Base-by-base conservation (phyloP, 2,113 vertebrate species). In the Lophochroa leadbeateri region DNA sequence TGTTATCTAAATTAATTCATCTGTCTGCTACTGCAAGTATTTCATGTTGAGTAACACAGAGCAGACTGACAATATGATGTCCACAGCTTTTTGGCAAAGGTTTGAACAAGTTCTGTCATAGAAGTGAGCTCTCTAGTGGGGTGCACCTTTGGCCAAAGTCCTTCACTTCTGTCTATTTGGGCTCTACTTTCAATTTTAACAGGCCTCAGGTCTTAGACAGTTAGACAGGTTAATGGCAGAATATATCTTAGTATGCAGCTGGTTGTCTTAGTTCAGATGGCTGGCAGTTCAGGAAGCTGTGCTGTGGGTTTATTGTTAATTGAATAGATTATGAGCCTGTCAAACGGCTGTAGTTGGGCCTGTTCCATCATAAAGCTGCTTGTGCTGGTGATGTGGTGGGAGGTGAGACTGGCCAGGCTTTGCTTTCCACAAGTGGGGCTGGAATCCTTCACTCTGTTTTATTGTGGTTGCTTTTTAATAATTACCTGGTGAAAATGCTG, bases 1-100 rank as follows among this genome's bases (percentile, higher is more conserved):
- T 79, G 39, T 86, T 94, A 90, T 46, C 55, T 81, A 7, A 77
- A 50, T 94, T 95, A 95, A 96, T 94, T 97, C 87, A 88, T 96
- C 33, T 65, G 53, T 88, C 67, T 87, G 58, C 43, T 88, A n/a
- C 82, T 10, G 1, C 14, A 85, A 65, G 65, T 28, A 35, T 49
- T 91, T 37, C 27, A 77, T 28, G 46, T 86, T 79, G 63, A 82
- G 19, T 27, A 87, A 43, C 28, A 21, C 44, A 78, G 35, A 95
- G 44, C 25, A 92, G 81, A 72, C 11, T 2, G 10, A 76, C 77
- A n/a, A 23, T 3, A 21, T 25, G 78, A 76, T 1, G 0, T 43
- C 44, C 50, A 1, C 18, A 19, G 2, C 6, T 74, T 90, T 89
- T 77, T 64, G 28, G 81, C 28, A 77, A 25, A 23, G 57, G 5